phyloP scores from a whole-genome alignment of 2,113 vertebrate species.

The Pelusios castaneus region DNA sequence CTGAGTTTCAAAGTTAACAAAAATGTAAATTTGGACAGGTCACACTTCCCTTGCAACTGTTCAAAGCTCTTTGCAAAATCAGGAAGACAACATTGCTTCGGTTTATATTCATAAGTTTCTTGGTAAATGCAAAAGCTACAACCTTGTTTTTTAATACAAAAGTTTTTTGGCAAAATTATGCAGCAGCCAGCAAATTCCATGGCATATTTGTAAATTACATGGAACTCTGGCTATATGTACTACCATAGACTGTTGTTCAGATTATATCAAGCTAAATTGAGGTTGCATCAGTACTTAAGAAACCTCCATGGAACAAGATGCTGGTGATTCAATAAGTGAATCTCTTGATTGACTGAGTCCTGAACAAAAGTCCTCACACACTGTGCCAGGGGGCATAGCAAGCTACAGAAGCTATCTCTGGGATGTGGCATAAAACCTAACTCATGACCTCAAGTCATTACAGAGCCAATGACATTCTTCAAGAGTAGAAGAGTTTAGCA shows the following conservation, averaged over 20 bases:
- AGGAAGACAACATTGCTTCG: neutral
- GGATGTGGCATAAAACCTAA: neutral
- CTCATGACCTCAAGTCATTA: fast-evolving
- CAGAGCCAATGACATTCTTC: neutral
- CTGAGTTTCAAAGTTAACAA: neutral
- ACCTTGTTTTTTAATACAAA: conserved; percentile 4
- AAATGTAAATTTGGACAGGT: neutral
- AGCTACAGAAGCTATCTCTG: neutral
- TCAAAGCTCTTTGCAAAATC: neutral
- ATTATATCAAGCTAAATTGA: neutral
- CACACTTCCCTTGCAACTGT: neutral
- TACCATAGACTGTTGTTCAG: neutral
- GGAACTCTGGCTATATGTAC: neutral
- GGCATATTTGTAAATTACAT: fast-evolving
- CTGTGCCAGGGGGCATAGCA: fast-evolving
- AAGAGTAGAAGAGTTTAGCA: neutral
- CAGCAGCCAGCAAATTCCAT: neutral
- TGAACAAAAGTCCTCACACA: neutral
- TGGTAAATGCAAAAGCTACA: neutral
- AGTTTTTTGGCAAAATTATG: neutral
- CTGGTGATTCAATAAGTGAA: neutral
- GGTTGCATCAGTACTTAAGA: neutral
- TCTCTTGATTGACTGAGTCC: neutral
- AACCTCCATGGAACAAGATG: fast-evolving
- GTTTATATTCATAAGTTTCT: neutral